These are phyloP conservation scores for Trichosurus vulpecula DNA, from an alignment of 2,797 vertebrate species.

Conservation along the genomic window DNA sequence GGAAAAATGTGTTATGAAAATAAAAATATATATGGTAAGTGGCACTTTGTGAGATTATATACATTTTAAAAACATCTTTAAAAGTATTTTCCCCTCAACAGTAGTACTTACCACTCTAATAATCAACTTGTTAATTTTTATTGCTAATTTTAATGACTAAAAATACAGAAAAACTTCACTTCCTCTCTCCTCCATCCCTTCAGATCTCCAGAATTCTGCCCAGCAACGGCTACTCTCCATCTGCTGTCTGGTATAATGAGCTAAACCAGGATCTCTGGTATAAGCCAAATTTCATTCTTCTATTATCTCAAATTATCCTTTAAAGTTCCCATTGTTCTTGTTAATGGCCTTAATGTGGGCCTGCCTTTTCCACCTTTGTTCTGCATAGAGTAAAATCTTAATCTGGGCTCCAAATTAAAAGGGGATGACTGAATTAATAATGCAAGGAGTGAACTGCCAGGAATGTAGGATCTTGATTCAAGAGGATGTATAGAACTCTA, in stretches of 20 bases:
- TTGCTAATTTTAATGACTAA: background rate
- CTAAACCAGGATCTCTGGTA: slow-evolving; percentile 82
- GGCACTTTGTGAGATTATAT: background rate
- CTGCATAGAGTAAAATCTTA: slow-evolving; percentile 70
- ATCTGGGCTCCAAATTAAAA: slow-evolving; percentile 83
- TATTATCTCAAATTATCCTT: slow-evolving; percentile 84
- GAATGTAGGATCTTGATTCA: slow-evolving; percentile 77
- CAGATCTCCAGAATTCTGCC: slow-evolving; percentile 86
- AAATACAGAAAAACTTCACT: slow-evolving; percentile 48
- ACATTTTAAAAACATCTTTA: background rate
- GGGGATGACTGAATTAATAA: slow-evolving; percentile 81
- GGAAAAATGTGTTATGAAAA: background rate
- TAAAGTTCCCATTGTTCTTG: slow-evolving; percentile 85
- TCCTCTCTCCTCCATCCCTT: slow-evolving; percentile 58
- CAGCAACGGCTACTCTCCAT: slow-evolving; percentile 90
- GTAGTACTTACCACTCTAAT: background rate
- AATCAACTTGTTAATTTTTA: background rate
- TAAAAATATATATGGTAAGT: background rate
- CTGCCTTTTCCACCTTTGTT: slow-evolving; percentile 84
- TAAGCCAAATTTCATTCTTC: slow-evolving; percentile 84
- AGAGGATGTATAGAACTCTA: slow-evolving; percentile 57
- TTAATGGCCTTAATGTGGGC: slow-evolving; percentile 86
- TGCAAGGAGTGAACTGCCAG: slow-evolving; percentile 76
- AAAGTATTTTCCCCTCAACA: background rate
- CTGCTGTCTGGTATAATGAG: slow-evolving; percentile 86